Percentiles rank a stretch among this genome's conserved stretches.
phyloP scores from a whole-genome alignment of 2,113 vertebrate species.

The Calyptomena viridis region DNA sequence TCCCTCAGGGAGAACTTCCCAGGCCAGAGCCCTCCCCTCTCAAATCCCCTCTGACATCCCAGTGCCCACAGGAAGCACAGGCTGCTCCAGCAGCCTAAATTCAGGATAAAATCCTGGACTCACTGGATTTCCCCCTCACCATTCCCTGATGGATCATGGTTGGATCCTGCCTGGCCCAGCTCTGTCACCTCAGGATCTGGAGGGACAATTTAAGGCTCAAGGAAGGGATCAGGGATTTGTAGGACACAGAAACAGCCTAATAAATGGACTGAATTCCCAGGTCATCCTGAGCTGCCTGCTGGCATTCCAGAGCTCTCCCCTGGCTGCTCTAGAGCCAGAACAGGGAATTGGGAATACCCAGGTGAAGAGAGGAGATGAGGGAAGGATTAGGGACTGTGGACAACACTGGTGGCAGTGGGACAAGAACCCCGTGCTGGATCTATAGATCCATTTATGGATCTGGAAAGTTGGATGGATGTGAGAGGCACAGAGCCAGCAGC shows the following conservation, averaged over 20 bases:
- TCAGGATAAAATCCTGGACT: background rate
- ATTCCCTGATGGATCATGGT: accelerated
- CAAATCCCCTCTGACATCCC: too few species aligned
- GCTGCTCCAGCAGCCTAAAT: background rate
- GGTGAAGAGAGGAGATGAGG: accelerated
- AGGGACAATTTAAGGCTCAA: background rate
- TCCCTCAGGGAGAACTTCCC: background rate
- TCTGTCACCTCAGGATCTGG: background rate
- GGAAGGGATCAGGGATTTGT: background rate
- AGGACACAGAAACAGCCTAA: background rate
- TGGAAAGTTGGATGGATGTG: background rate
- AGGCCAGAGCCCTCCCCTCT: background rate
- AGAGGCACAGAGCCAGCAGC: background rate
- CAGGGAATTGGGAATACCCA: too few species aligned
- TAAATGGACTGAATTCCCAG: background rate
- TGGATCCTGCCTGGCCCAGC: background rate
- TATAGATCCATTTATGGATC: background rate
- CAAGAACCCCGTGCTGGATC: accelerated
- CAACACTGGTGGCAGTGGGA: background rate
- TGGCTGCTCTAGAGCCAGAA: background rate
- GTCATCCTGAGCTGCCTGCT: accelerated
- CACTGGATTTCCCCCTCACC: background rate
- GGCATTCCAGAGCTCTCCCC: background rate
- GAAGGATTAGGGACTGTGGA: background rate
- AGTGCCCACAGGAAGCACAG: background rate